Evolutionary conservation across 2,797 vertebrate species (phyloP).

Genomic region (Tangara arthus): DNA sequence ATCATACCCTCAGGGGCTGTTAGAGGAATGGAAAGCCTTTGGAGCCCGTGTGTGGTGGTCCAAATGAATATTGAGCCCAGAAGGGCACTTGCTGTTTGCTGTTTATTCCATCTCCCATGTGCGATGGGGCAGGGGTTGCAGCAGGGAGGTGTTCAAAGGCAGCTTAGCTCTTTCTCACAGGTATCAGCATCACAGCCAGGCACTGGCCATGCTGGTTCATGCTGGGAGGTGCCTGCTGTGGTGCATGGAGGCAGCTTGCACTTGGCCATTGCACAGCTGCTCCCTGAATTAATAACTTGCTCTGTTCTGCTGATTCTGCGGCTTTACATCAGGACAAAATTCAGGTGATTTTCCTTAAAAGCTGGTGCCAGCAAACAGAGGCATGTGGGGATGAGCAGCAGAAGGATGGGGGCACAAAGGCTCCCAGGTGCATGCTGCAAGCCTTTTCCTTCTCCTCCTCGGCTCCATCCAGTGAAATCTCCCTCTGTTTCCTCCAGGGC

Average conservation of each 20-base stretch:
- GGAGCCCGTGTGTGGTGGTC: fast-evolving
- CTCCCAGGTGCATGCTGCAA: background rate
- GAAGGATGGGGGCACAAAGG: background rate
- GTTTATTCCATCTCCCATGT: background rate
- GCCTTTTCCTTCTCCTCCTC: background rate
- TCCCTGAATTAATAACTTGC: background rate
- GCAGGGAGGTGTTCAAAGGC: background rate
- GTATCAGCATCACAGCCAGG: background rate
- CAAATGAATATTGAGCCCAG: background rate
- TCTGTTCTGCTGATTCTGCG: background rate
- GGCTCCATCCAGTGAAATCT: background rate
- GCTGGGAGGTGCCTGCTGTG: background rate
- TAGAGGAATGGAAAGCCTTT: background rate
- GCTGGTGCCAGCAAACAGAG: background rate
- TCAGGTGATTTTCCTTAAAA: background rate
- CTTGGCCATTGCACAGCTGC: background rate
- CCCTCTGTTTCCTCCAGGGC: background rate
- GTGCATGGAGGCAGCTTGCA: background rate
- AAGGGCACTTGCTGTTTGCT: background rate
- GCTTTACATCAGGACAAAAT: background rate
- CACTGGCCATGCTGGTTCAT: fast-evolving
- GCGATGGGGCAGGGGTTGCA: background rate
- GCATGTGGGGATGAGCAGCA: fast-evolving
- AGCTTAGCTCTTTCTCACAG: background rate
- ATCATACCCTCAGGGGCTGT: background rate